A percentile compares a stretch with the other conserved stretches of the same genome.
Conservation (phyloP, 2,888 invertebrate species). For the Druceiella hillmani region DNA sequence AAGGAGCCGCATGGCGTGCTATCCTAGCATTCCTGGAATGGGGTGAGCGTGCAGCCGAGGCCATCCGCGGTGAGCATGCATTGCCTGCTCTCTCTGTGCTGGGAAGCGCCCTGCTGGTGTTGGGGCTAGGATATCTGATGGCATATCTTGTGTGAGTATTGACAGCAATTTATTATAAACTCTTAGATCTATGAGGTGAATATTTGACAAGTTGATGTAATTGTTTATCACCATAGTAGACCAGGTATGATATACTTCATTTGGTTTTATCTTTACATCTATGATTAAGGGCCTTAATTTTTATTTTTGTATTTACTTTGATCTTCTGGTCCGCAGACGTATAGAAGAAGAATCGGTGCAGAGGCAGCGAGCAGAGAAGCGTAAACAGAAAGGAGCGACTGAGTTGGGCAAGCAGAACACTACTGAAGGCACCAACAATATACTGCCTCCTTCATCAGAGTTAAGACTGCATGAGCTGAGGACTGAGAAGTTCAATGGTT, state of each 20-base stretch:
- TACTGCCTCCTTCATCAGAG: conserved; percentile 51
- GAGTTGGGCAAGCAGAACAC: conserved; percentile 42
- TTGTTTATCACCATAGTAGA: too few species aligned
- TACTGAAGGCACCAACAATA: conserved; percentile 30
- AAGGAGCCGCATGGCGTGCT: conserved; percentile 65
- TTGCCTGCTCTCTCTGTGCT: conserved; percentile 73
- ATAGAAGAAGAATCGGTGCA: conserved; percentile 46
- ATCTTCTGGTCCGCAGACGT: conserved; percentile 30
- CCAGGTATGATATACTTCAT: too few species aligned
- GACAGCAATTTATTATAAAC: conserved; percentile 8
- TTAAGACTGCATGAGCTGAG: conserved; percentile 85
- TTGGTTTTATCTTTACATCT: too few species aligned
- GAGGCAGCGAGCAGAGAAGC: conserved; percentile 51
- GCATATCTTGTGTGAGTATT: conserved; percentile 61
- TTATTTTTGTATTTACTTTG: conserved; percentile 1
- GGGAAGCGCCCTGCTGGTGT: conserved; percentile 71
- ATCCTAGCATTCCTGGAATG: conserved; percentile 60
- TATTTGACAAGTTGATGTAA: too few species aligned
- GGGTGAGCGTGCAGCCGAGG: conserved; percentile 65
- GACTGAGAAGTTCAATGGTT: conserved; percentile 92
- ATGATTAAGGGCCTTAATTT: conserved; percentile 1
- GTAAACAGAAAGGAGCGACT: conserved; percentile 44
- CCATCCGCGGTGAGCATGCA: conserved; percentile 70
- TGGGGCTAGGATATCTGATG: conserved; percentile 77
- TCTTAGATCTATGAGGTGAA: conserved; percentile 18